A percentile compares a stretch with the other conserved stretches of the same genome.
Conservation (phyloP, 2,113 vertebrate genomes). For the Callorhinus ursinus region DNA sequence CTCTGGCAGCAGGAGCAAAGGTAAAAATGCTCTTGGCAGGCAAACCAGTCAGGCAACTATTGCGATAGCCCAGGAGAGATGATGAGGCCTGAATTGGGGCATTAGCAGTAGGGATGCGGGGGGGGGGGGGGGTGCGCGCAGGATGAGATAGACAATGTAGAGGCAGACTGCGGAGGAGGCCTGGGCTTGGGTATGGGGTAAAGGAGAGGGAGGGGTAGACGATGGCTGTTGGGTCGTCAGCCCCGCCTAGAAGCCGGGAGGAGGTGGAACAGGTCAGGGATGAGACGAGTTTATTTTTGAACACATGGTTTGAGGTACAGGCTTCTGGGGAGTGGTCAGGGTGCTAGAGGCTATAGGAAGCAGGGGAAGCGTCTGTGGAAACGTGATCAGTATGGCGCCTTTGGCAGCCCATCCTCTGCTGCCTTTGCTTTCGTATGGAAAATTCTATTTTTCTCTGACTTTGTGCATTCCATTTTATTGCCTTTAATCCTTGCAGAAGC, state of each 20-base stretch:
- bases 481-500: not conserved
- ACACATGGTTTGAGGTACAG: not conserved
- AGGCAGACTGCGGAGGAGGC: not conserved
- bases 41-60: constrained; percentile 50
- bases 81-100: constrained; percentile 23
- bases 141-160: not conserved
- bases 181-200: not conserved
- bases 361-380: not conserved
- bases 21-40: constrained; percentile 11
- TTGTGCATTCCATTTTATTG: not conserved
- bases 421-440: not conserved
- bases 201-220: not conserved
- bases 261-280: not conserved
- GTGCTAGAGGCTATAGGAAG: not conserved
- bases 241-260: not conserved
- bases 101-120: not conserved
- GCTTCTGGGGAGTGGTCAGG: not conserved
- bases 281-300: not conserved
- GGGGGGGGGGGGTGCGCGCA: not conserved
- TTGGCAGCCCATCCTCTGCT: not conserved
- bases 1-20: not conserved
- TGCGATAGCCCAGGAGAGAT: constrained; percentile 13
- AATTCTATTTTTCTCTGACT: not conserved
- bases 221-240: not conserved
- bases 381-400: not conserved